Base-by-base conservation (phyloP, 1,140 invertebrate species). In the Plutomurus gul region DNA sequence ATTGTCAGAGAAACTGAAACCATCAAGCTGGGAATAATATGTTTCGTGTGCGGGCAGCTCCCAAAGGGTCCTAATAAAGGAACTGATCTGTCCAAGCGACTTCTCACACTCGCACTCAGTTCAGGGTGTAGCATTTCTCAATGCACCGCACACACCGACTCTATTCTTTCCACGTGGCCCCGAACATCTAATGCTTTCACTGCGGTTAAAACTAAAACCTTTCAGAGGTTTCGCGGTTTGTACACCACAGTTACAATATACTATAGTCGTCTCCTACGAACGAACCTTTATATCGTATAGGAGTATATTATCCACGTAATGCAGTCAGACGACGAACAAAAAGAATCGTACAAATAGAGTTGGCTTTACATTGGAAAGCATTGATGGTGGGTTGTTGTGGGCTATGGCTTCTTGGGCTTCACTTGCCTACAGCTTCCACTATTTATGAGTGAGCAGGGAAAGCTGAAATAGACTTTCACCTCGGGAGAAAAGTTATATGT, bases 1-100 rank as follows among this genome's bases (percentile, higher is more conserved):
- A 65, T 65, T 65, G 56, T 65, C 56, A 65, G 27, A 65, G 56
- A 65, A 65, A 65, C 56, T 65, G 56, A 65, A 65, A 65, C 56
- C 56, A 65, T 65, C 56, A 33, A 65, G 56, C 36, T 65, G 56
- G 56, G 56, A 65, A 65, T 65, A 65, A 65, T 65, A 65, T 65
- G 56, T 65, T 65, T 65, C 56, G 56, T 65, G n/a, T n/a, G 56
- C 56, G 56, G 56, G 56, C 56, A 65, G 56, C 13, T 65, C 56
- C 56, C 56, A 65, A 65, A 65, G 47, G 47, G 47, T 51, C 47
- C 47, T 51, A 51, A 51, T 51, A 51, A 51, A 51, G 56, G 56
- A 65, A 65, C 56, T 65, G 56, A 65, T 65, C 51, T 56, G 51
- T 56, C 56, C 56, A 65, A 36, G 56, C 56, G 56, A 65, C 56